Percentiles rank a stretch among this genome's conserved stretches.
These are phyloP conservation scores for Clarias magur DNA, from an alignment of 2,113 vertebrate genomes.

Conservation along the genomic window DNA sequence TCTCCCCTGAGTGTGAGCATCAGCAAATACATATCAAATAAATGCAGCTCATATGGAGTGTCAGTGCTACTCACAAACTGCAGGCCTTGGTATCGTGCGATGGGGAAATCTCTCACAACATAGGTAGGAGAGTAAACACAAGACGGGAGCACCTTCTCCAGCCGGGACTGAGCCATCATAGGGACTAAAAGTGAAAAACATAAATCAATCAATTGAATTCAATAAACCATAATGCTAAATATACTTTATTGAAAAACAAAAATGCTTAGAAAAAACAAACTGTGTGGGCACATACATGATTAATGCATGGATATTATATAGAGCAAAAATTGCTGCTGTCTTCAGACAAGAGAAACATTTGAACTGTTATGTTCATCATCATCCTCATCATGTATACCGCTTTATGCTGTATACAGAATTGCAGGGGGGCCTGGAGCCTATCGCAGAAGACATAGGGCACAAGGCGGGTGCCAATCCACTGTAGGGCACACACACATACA, in stretches of 20 bases:
- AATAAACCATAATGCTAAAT: not conserved
- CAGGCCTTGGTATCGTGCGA: constrained; percentile 97
- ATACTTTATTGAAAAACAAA: too few relatives aligned
- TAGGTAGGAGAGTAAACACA: constrained; percentile 96
- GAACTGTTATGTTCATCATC: not conserved
- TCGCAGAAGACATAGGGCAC: too few relatives aligned
- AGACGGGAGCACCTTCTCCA: constrained; percentile 88
- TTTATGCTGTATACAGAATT: too few relatives aligned
- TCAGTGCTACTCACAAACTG: constrained; percentile 86
- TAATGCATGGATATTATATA: not conserved
- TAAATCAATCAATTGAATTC: not conserved
- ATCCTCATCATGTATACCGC: too few relatives aligned
- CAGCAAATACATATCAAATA: not conserved
- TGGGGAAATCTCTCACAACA: constrained; percentile 96
- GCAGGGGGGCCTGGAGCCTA: too few relatives aligned
- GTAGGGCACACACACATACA: too few relatives aligned
- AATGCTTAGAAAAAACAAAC: too few relatives aligned
- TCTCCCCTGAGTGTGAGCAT: not conserved
- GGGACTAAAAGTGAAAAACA: constrained; percentile 75
- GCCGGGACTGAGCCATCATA: constrained; percentile 78
- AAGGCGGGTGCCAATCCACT: too few relatives aligned
- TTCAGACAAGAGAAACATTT: not conserved
- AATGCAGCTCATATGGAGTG: not conserved
- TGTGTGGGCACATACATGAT: not conserved
- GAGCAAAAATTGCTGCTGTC: not conserved